Evolutionary conservation across 2,888 invertebrate species (phyloP).

Genomic region (Galerucella calmariensis): DNA sequence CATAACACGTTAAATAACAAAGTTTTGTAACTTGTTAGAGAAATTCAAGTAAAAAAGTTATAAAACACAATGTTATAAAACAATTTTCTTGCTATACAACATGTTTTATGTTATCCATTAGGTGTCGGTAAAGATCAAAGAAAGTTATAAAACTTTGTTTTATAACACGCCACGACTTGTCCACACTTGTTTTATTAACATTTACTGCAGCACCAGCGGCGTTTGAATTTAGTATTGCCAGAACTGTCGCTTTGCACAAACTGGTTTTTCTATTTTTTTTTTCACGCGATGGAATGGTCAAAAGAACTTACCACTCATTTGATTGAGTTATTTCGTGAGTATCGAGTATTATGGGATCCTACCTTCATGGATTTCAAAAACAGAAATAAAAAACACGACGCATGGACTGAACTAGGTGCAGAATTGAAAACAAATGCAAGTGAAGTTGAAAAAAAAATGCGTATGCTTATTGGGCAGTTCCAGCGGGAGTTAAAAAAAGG

Average conservation of each 20-base stretch:
- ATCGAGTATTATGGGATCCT: constrained; percentile 34
- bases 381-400: constrained; percentile 36
- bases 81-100: too few species aligned
- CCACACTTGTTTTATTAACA: constrained; percentile 14
- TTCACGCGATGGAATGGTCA: constrained; percentile 18
- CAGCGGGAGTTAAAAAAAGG: constrained; percentile 27
- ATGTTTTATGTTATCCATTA: too few species aligned
- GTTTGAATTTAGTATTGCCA: constrained; percentile 20
- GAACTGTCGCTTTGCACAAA: neutral
- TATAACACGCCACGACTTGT: neutral
- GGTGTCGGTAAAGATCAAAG: too few species aligned
- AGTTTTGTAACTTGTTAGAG: constrained; percentile 6
- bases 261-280: neutral
- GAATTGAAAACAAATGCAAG: constrained; percentile 33
- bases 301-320: constrained; percentile 27
- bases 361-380: constrained; percentile 36
- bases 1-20: constrained; percentile 24
- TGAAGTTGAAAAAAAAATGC: constrained; percentile 33
- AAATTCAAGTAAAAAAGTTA: too few species aligned
- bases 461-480: constrained; percentile 14
- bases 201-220: constrained; percentile 22
- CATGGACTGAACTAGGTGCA: constrained; percentile 27
- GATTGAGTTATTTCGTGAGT: constrained; percentile 36
- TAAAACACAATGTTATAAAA: too few species aligned
- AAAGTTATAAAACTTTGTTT: too few species aligned